These are phyloP conservation scores for Axinella damicornis DNA, from an alignment of 37 sponge, comb jelly and placozoan genomes.

Conservation along the genomic window DNA sequence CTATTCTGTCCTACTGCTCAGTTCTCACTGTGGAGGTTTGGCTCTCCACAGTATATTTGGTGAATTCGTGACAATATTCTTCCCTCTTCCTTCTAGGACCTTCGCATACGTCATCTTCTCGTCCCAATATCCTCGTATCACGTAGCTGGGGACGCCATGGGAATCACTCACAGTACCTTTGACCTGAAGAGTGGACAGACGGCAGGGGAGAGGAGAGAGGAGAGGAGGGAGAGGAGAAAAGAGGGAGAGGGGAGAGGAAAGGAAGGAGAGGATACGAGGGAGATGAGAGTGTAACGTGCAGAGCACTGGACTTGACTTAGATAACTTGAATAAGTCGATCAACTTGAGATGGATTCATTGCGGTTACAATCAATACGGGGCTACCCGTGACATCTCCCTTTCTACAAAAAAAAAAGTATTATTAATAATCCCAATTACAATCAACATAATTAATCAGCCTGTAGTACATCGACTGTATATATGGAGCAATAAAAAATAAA, in stretches of 20 bases:
- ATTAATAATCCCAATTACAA: too few species aligned
- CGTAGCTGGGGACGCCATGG: slow-evolving; percentile 48
- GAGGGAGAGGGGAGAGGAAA: neutral
- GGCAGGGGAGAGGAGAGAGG: neutral
- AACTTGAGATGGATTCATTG: too few species aligned
- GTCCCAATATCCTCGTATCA: slow-evolving; percentile 93
- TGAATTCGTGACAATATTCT: slow-evolving; percentile 32
- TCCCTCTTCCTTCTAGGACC: slow-evolving; percentile 50
- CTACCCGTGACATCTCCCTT: too few species aligned
- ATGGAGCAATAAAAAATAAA: too few species aligned
- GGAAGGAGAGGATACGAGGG: neutral
- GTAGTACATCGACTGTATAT: too few species aligned
- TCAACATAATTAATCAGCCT: too few species aligned
- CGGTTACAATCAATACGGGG: too few species aligned
- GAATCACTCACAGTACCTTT: slow-evolving; percentile 78
- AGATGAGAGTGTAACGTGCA: neutral
- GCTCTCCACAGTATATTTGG: slow-evolving; percentile 42
- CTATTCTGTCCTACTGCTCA: too few species aligned
- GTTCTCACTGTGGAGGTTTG: slow-evolving; percentile 56
- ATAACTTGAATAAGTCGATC: too few species aligned
- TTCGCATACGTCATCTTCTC: slow-evolving; percentile 70
- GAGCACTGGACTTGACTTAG: too few species aligned
- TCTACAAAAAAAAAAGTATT: too few species aligned
- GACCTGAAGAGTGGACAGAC: slow-evolving; percentile 30
- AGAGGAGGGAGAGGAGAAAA: neutral